Evolutionary conservation across 2,888 invertebrate genomes (phyloP).

Genomic region (Polydrusus tereticollis): DNA sequence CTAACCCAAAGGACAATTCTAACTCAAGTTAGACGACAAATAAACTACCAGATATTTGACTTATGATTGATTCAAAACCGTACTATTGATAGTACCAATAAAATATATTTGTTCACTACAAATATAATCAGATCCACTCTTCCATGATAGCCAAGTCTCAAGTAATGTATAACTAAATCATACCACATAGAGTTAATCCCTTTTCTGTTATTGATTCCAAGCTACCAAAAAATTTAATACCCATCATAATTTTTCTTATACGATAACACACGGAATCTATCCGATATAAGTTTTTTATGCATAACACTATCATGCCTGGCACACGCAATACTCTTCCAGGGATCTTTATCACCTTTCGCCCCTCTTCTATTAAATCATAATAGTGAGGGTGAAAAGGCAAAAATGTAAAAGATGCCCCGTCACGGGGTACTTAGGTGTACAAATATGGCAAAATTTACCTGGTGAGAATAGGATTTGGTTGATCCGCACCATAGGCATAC

Average conservation of each 20-base stretch:
- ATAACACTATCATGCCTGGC: background rate
- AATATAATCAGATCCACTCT: too few species aligned
- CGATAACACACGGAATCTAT: background rate
- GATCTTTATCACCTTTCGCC: slow-evolving; percentile 29
- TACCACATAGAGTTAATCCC: too few species aligned
- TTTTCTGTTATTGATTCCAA: too few species aligned
- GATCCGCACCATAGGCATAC: slow-evolving; percentile 2
- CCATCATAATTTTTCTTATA: background rate
- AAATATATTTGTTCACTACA: too few species aligned
- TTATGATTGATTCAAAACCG: too few species aligned
- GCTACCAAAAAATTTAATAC: background rate
- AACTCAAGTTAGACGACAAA: too few species aligned
- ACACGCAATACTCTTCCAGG: slow-evolving; percentile 26
- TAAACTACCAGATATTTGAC: too few species aligned
- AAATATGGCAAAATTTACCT: slow-evolving; percentile 20
- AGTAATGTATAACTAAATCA: too few species aligned
- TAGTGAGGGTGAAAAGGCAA: slow-evolving; percentile 22
- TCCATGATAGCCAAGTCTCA: too few species aligned
- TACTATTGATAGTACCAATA: too few species aligned
- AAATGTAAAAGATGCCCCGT: slow-evolving; percentile 22
- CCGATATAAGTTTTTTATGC: slow-evolving; percentile 6
- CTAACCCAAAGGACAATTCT: too few species aligned
- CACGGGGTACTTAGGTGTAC: slow-evolving; percentile 13
- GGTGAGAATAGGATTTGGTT: background rate
- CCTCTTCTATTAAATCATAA: slow-evolving; percentile 32